Base-by-base conservation (phyloP, 2,888 invertebrate species). In the Acleris sparsana region DNA sequence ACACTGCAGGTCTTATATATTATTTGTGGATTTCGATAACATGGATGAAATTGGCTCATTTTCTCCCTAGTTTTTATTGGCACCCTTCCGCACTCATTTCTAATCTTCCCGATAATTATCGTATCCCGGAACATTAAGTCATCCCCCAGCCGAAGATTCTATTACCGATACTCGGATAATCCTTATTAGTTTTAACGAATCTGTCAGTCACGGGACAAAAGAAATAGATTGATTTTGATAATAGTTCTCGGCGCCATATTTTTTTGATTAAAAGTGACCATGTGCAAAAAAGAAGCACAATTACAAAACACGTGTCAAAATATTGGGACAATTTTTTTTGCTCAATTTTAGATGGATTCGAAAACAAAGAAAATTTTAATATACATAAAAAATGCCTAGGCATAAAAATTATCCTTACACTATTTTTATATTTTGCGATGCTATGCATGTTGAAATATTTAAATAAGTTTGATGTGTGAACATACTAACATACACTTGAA, bases 91-190 rank as follows among this genome's bases (percentile, higher is more conserved):
- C n/a, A 18, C 13, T 48, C 43, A 61, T 46, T 71, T 70, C 67
- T 71, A 74, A 78, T 73, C 70, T 69, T 69, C 70, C 70, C 51
- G 55, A 68, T 60, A 64, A 63, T 59, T 51, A 63, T 56, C 33
- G 33, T n/a, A 22, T 25, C 13, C 7, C 20, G 29, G 49, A 60
- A 59, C 64, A 63, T 61, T 63, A 53, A 46, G 46, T 48, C 44
- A 73, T 75, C 78, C 79, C 79, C 78, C 74, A 78, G 72, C 73
- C 72, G 70, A 74, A 83, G 89, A 91, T 90, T 86, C 83, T 71
- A 90, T 89, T 88, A 85, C 73, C 80, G 90, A 91, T 90, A 88
- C 72, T 67, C 59, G 78, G 82, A 83, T 90, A 83, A 91, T 85
- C 89, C 80, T 73, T 80, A 83, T 88, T 84, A 86, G 82, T 84